Conservation (phyloP, 2,113 vertebrate species). For the Tetrax tetrax region DNA sequence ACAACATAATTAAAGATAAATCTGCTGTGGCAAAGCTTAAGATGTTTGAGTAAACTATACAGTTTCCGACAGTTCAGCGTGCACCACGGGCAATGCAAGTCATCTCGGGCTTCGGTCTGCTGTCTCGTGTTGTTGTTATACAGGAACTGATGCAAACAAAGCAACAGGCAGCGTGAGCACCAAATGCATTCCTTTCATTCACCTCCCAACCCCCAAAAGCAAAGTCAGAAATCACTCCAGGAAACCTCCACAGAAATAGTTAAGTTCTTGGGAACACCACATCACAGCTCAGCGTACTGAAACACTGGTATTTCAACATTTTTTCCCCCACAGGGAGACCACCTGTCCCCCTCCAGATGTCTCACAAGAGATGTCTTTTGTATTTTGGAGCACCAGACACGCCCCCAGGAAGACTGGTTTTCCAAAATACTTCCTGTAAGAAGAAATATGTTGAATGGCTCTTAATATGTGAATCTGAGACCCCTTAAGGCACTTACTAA, state of each 20-base stretch:
- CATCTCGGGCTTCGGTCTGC: constrained; percentile 95
- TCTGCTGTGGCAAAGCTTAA: constrained; percentile 96
- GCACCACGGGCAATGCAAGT: constrained; percentile 97
- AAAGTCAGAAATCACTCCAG: background rate
- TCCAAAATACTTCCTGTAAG: background rate
- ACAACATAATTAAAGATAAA: constrained; percentile 99
- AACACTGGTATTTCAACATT: background rate
- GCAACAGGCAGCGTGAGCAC: background rate
- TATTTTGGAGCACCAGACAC: background rate
- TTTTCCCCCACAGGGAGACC: background rate
- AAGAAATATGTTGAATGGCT: background rate
- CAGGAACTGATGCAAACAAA: constrained; percentile 82
- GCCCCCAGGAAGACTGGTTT: background rate
- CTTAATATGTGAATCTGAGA: background rate
- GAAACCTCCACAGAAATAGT: background rate
- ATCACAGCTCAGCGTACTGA: background rate
- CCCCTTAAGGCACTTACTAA: background rate
- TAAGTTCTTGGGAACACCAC: background rate
- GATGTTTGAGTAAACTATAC: constrained; percentile 97
- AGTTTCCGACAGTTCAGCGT: constrained; percentile 96
- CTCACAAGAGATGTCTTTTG: background rate
- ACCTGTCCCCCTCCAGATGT: background rate
- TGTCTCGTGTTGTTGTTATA: constrained; percentile 98
- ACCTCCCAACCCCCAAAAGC: background rate
- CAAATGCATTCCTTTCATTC: background rate